phyloP scores from a whole-genome alignment of 2,888 invertebrate genomes.

The Aporophyla nigra region DNA sequence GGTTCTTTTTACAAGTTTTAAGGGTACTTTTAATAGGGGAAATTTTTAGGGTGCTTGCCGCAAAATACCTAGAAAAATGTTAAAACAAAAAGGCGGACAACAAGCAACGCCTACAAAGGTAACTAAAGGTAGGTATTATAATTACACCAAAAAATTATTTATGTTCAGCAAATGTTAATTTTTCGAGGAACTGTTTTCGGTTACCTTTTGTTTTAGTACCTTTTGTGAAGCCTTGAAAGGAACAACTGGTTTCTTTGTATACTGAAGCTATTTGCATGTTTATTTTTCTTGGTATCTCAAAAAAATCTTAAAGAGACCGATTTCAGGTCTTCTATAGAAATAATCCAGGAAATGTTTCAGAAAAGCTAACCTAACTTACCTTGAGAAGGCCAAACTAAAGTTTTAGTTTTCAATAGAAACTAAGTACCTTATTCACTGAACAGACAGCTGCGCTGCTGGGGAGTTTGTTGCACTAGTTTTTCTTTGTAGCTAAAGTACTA shows the following conservation, averaged over 20 bases:
- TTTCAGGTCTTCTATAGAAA: not conserved
- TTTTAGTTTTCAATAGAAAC: not conserved
- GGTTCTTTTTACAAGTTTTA: slow-evolving; percentile 28
- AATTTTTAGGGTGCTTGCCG: not conserved
- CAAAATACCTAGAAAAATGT: not conserved
- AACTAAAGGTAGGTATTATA: not conserved
- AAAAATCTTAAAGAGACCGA: no score
- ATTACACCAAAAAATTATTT: not conserved
- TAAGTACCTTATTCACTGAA: not conserved
- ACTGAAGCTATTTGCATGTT: not conserved
- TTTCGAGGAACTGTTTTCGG: not conserved
- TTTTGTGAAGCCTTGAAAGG: not conserved
- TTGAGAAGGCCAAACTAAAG: no score
- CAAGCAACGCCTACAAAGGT: not conserved
- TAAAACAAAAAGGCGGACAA: not conserved
- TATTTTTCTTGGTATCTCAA: not conserved
- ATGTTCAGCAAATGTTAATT: not conserved
- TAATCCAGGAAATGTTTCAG: not conserved
- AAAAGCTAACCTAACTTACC: no score
- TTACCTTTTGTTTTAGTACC: not conserved
- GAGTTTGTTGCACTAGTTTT: not conserved
- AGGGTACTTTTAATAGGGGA: slow-evolving; percentile 9
- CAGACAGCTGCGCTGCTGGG: not conserved
- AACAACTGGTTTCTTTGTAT: not conserved
- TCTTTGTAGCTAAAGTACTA: not conserved